Base-by-base conservation (phyloP, 2,888 invertebrate genomes). In the Brenthis ino region DNA sequence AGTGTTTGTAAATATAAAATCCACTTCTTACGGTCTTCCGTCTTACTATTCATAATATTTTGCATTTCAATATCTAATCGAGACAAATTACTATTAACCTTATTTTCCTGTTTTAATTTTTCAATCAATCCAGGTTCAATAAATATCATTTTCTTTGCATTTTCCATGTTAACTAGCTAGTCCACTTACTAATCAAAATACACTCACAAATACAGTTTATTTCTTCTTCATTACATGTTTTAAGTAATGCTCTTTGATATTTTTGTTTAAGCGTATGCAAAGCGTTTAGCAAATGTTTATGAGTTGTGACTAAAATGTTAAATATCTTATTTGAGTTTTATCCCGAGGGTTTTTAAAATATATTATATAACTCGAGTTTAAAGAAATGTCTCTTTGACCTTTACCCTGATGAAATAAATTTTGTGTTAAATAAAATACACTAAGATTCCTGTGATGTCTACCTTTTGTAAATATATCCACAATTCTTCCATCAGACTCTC, bases 351-450 rank as follows among this genome's bases (percentile, higher is more conserved):
- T 77, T 75, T 79, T 75, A 65, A 78, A 77, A 71, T 76, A 77
- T 53, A 78, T 70, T 33, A 78, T 76, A 60, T 77, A 78, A 54
- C 67, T 74, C 28, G 75, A 73, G 48, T 76, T 76, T 16, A 76
- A 48, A 6, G 75, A 78, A 33, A 77, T 77, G 55, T 77, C 75
- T 63, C 77, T 69, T 57, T 77, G 61, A 12, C 53, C 12, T 53
- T 53, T 53, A 1, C 61, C 77, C 64, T 77, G 75, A 68, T 77
- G 76, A 72, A 77, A 78, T 65, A 78, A 51, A 50, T 78, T 77
- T 74, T 77, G 76, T n/a, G 76, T 75, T 14, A 78, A 76, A 37
- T 77, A 77, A 71, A 77, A 78, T 37, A 78, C 78, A 74, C 77
- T 79, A 33, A 79, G 67, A 65, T 79, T 78, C 65, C 78, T 67